Percentiles rank a stretch among this genome's conserved stretches.
Evolutionary conservation across 2,113 vertebrate species (phyloP).

Genomic region (Nesoenas mayeri): DNA sequence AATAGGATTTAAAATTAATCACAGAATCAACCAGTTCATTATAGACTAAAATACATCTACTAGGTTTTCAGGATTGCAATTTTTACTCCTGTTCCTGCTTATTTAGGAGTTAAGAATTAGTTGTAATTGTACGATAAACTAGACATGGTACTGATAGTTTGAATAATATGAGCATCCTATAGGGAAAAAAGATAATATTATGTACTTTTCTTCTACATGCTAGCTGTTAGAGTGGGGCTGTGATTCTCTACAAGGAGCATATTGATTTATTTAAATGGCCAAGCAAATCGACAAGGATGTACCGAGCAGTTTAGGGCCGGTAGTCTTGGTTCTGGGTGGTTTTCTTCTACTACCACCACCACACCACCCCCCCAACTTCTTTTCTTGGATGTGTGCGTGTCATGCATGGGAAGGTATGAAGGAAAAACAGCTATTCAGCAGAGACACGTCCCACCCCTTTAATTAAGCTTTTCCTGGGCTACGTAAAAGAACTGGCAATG

Average conservation of each 20-base stretch:
- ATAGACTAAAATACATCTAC: neutral
- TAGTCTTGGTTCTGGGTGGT: conserved; percentile 25
- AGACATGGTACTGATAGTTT: neutral
- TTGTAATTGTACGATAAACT: neutral
- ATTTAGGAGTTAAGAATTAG: conserved; percentile 31
- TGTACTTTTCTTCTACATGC: neutral
- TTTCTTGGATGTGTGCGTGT: conserved; percentile 42
- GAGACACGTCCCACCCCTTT: conserved; percentile 31
- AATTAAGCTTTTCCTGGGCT: conserved; percentile 59
- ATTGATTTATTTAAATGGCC: neutral
- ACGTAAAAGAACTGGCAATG: conserved; percentile 50
- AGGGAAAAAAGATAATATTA: neutral
- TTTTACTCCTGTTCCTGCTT: neutral
- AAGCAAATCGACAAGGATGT: neutral
- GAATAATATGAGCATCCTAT: neutral
- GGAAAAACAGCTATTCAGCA: conserved; percentile 58
- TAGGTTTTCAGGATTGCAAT: neutral
- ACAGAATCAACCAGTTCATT: neutral
- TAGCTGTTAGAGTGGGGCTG: neutral
- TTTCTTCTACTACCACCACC: neutral
- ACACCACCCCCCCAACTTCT: neutral
- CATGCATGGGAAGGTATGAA: conserved; percentile 53
- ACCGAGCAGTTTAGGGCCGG: neutral
- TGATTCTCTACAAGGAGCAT: neutral
- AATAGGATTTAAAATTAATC: conserved; percentile 29